A percentile compares a stretch with the other conserved stretches of the same genome.
Conservation (phyloP, 2,113 vertebrate species). For the Leiothrix lutea region DNA sequence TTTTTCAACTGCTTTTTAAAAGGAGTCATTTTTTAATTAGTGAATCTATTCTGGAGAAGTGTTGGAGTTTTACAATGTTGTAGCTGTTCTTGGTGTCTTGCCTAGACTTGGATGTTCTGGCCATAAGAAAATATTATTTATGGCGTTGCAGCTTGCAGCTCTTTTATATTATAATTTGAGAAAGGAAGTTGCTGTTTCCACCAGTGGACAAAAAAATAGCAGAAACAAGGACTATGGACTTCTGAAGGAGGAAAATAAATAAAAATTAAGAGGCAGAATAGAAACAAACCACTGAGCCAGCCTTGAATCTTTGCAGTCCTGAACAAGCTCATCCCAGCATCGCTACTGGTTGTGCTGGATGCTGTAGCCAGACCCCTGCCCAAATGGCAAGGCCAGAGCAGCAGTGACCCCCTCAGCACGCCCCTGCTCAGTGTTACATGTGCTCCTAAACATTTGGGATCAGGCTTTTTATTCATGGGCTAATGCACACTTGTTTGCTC, state of each 20-base stretch:
- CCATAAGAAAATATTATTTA: slow-evolving; percentile 62
- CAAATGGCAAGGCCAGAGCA: neutral
- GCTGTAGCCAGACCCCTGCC: neutral
- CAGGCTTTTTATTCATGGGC: slow-evolving; percentile 42
- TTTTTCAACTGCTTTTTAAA: slow-evolving; percentile 23
- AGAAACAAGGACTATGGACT: neutral
- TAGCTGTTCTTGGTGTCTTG: slow-evolving; percentile 63
- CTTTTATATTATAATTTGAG: slow-evolving; percentile 52
- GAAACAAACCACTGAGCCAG: neutral
- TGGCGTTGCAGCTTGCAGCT: slow-evolving; percentile 28
- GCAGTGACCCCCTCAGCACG: neutral
- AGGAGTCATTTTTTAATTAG: slow-evolving; percentile 49
- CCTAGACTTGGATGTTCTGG: slow-evolving; percentile 53
- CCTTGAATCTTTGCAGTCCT: neutral
- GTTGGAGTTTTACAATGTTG: slow-evolving; percentile 45
- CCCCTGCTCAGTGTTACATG: neutral
- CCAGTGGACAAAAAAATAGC: slow-evolving; percentile 27
- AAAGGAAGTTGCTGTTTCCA: slow-evolving; percentile 54
- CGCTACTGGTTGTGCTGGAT: fast-evolving
- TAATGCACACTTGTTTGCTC: slow-evolving; percentile 57
- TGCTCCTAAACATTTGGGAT: slow-evolving; percentile 35
- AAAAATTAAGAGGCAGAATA: neutral
- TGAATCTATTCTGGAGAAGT: slow-evolving; percentile 37
- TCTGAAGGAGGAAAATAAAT: neutral
- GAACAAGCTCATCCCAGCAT: neutral